phyloP scores from a whole-genome alignment of 2,113 vertebrate species.

The Monarcha castaneiventris region DNA sequence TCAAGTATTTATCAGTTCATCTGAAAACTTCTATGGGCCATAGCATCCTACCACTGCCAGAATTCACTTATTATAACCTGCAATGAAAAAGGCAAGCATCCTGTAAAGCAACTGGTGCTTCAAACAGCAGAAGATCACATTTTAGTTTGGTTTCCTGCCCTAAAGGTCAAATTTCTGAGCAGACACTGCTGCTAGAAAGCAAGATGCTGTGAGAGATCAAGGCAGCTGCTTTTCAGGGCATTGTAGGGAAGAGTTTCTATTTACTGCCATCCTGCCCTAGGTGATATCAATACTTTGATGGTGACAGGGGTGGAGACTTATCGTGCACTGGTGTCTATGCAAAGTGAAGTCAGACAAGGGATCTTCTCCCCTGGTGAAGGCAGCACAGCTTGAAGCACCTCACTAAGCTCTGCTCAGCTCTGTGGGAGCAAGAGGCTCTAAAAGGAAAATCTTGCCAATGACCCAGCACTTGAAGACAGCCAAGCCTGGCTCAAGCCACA shows the following conservation, averaged over 20 bases:
- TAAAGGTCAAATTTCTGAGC: conserved; percentile 1
- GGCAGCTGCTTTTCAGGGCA: background rate
- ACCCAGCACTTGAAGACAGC: background rate
- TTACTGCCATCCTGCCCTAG: background rate
- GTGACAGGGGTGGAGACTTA: background rate
- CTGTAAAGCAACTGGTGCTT: background rate
- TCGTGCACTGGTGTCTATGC: background rate
- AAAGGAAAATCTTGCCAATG: background rate
- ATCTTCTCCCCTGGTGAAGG: background rate
- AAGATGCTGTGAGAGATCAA: background rate
- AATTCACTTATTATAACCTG: conserved; percentile 40
- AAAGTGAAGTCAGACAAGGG: background rate
- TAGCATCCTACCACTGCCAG: background rate
- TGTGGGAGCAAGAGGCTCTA: background rate
- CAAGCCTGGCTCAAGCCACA: background rate
- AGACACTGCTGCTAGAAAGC: background rate
- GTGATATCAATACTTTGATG: background rate
- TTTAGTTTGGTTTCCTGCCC: conserved; percentile 24
- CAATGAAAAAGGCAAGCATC: conserved; percentile 26
- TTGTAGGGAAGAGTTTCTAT: background rate
- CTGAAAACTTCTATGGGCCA: background rate
- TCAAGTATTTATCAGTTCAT: conserved; percentile 62
- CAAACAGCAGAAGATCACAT: background rate
- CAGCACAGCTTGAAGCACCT: background rate
- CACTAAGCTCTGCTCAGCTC: background rate